These are phyloP conservation scores for Nibea albiflora DNA, from an alignment of 2,113 vertebrate species.

Conservation along the genomic window DNA sequence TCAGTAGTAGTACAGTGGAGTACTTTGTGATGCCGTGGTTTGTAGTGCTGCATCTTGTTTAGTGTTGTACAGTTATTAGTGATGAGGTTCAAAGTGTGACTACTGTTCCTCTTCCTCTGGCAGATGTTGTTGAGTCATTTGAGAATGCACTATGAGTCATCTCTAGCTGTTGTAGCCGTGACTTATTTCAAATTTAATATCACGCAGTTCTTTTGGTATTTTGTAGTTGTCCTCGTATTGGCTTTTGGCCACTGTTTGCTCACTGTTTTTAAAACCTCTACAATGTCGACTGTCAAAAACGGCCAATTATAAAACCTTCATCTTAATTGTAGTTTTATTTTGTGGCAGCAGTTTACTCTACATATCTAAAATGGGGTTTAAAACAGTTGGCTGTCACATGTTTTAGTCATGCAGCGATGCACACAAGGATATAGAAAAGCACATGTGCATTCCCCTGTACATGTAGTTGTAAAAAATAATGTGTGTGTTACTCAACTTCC, in stretches of 20 bases:
- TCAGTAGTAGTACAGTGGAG: background rate
- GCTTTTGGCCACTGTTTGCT: background rate
- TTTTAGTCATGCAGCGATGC: background rate
- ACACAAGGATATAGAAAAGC: background rate
- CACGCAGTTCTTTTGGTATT: background rate
- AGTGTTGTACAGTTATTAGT: background rate
- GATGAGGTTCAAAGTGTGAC: slow-evolving; percentile 15
- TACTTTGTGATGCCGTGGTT: background rate
- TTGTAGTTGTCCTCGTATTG: background rate
- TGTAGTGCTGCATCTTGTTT: background rate
- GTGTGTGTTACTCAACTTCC: slow-evolving; percentile 48
- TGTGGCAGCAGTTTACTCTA: background rate
- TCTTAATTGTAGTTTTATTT: background rate
- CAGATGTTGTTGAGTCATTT: background rate
- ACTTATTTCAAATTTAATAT: background rate
- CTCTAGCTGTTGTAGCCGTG: background rate
- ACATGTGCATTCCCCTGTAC: slow-evolving; percentile 31
- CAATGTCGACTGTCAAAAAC: background rate
- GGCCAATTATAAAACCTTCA: background rate
- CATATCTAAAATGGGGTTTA: background rate
- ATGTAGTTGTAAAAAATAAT: slow-evolving; percentile 43
- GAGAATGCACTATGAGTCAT: background rate
- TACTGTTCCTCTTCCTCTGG: background rate
- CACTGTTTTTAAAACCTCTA: background rate
- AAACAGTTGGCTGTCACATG: background rate